These are phyloP conservation scores for Furcifer pardalis DNA, from an alignment of 2,797 vertebrate genomes.

Conservation along the genomic window DNA sequence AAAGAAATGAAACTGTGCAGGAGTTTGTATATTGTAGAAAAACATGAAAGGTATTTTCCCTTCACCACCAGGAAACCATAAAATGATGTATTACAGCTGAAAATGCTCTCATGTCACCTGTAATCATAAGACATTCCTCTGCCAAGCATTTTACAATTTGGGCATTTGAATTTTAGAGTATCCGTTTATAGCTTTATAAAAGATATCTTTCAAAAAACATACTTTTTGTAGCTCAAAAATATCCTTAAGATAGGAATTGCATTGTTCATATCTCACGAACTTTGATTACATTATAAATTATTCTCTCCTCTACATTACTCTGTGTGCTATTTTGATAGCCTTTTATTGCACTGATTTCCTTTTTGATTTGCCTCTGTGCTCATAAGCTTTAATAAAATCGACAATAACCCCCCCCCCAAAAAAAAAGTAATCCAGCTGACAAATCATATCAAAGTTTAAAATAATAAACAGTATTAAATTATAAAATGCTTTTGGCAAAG, in stretches of 20 bases:
- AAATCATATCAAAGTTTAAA: background rate
- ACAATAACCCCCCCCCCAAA: constrained; percentile 5
- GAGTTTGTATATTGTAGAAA: background rate
- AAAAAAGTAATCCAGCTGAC: background rate
- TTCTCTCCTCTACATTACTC: background rate
- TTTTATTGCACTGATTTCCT: background rate
- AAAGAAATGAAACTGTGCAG: background rate
- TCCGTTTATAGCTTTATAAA: background rate
- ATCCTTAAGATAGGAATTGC: background rate
- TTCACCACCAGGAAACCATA: background rate
- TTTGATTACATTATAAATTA: background rate
- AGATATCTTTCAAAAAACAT: background rate
- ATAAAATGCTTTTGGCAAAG: background rate
- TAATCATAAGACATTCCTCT: background rate
- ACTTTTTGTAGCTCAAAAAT: background rate
- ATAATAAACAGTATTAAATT: background rate
- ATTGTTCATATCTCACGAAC: background rate
- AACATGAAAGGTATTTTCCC: background rate
- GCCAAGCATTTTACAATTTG: background rate
- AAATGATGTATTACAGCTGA: background rate
- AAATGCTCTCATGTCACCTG: background rate
- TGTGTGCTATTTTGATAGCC: background rate
- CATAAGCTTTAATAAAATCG: background rate
- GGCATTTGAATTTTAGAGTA: background rate
- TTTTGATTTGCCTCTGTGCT: background rate